Evolutionary conservation across 2,797 vertebrate species (phyloP), one percentile per base, ranked within the genome.

Genomic region (Anabas testudineus): DNA sequence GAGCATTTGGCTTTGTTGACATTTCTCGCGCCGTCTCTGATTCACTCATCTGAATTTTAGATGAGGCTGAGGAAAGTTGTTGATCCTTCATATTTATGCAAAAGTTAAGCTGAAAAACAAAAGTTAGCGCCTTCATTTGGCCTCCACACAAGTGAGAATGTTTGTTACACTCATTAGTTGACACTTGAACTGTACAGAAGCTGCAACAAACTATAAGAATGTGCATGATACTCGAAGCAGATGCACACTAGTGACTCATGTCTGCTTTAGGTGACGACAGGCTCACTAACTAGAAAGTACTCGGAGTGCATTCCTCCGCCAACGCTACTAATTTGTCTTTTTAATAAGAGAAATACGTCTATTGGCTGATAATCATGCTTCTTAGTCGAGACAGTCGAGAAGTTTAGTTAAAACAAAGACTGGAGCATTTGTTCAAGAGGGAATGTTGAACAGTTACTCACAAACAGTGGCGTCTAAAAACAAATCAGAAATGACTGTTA

Each of bases 1-100:
- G 80, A 88, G 84, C 90, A 90, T 86, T 78, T 85, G 84, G 85
- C 87, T 84, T 76, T 63, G 83, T 66, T 91, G 89, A 90, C 92
- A 91, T 91, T 92, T 91, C 52, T 77, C 81, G 74, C 80, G 76
- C 72, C 8, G 68, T 47, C 71, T 81, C 74, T 88, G 86, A 88
- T 54, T 89, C 85, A 83, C 81, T 84, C 83, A 74, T 83, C 71
- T 82, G 70, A 84, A 88, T 84, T 84, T 72, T n/a, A 89, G 83
- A 89, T 82, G 74, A 85, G 74, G 36, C 7, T 3, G 63, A 41
- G 52, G 41, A 67, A 76, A 75, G 71, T 58, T 71, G 75, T 60
- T 39, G 55, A 53, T 60, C 64, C 78, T 68, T 57, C 66, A 2
- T 64, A 48, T 62, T 62, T 12, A 42, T 41, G 57, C 41, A 55